Evolutionary conservation across 1,140 invertebrate species (phyloP).

Genomic region (Vollenhovia emeryi): DNA sequence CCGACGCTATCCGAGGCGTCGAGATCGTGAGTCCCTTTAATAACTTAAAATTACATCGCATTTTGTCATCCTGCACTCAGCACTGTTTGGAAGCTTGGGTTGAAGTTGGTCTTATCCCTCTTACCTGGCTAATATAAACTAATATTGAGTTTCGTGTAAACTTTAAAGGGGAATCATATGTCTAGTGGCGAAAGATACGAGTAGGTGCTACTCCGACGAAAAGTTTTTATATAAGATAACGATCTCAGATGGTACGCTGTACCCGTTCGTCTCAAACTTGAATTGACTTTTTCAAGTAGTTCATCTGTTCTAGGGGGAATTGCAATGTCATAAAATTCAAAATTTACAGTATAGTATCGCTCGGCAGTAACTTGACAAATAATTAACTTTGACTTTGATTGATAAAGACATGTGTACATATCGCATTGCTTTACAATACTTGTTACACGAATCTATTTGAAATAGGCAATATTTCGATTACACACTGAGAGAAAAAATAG

Average conservation of each 20-base stretch:
- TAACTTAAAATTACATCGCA: neutral
- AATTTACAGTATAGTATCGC: neutral
- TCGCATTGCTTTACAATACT: no score
- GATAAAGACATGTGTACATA: neutral
- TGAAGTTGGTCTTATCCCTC: neutral
- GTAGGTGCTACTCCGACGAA: neutral
- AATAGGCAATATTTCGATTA: neutral
- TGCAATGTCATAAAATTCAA: neutral
- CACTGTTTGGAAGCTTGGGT: neutral
- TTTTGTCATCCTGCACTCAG: neutral
- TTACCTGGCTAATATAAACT: no score
- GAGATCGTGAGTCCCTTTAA: neutral
- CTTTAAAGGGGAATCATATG: slow-evolving; percentile 2
- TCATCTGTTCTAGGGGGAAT: neutral
- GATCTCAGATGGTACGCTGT: slow-evolving; percentile 16
- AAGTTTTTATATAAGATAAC: slow-evolving; percentile 35
- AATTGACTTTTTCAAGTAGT: slow-evolving; percentile 45
- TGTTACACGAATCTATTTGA: no score
- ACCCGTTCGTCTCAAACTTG: slow-evolving; percentile 31
- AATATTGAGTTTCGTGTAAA: slow-evolving; percentile 31
- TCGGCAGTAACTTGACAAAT: neutral
- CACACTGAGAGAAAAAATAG: no score
- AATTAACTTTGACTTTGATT: neutral
- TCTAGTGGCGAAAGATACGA: slow-evolving; percentile 1
- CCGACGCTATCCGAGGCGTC: neutral